Conservation (phyloP, 2,797 vertebrate species). For the Crenuchus spilurus region DNA sequence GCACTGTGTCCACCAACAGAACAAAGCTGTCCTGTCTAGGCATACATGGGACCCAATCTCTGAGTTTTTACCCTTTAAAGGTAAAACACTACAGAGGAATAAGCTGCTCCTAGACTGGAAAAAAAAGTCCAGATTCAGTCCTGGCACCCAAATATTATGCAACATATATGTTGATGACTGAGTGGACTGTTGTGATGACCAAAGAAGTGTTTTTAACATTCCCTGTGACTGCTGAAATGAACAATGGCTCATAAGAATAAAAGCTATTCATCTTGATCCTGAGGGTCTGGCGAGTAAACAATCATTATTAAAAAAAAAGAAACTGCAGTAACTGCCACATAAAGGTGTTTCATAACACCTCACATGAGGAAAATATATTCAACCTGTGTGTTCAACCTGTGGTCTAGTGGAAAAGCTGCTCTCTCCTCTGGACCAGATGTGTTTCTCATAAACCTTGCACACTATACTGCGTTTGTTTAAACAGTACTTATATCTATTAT, state of each 20-base stretch:
- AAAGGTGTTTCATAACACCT: conserved; percentile 21
- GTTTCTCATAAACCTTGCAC: background rate
- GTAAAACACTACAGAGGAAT: conserved; percentile 16
- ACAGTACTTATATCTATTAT: conserved; percentile 35
- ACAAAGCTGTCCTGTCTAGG: conserved; percentile 16
- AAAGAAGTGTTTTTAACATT: conserved; percentile 37
- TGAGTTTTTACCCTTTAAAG: conserved; percentile 28
- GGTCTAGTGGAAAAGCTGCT: background rate
- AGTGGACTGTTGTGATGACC: conserved; percentile 8
- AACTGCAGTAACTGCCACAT: conserved; percentile 14
- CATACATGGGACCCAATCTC: background rate
- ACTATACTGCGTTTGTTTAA: conserved; percentile 27
- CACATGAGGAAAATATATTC: conserved; percentile 21
- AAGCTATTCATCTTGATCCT: conserved; percentile 5
- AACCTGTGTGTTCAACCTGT: conserved; percentile 12
- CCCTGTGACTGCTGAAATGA: conserved; percentile 10
- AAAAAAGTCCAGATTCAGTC: conserved; percentile 6
- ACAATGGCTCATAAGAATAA: conserved; percentile 13
- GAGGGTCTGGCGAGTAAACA: conserved; percentile 20
- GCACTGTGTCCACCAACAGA: conserved; percentile 14
- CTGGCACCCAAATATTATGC: conserved; percentile 32
- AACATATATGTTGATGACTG: conserved; percentile 20
- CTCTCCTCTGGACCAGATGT: conserved; percentile 7
- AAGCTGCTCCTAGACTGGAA: conserved; percentile 43
- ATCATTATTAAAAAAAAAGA: conserved; percentile 21